These are phyloP conservation scores for Phaethon lepturus DNA, from an alignment of 2,113 vertebrate genomes.

Conservation along the genomic window DNA sequence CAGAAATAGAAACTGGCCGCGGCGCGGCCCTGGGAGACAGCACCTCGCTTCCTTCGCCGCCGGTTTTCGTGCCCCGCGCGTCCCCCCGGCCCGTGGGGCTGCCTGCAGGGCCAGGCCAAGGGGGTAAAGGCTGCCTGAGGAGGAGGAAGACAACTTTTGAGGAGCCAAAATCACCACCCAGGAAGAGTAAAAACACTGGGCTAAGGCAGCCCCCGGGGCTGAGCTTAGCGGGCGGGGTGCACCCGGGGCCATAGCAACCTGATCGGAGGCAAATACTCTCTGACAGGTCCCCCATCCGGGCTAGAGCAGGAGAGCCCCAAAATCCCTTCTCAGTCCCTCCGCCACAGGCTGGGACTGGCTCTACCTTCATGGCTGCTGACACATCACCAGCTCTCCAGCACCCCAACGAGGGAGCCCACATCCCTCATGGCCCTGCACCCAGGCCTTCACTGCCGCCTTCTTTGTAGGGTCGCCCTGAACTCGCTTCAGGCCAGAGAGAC, in stretches of 20 bases:
- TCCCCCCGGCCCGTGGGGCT: no score
- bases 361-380: fast-evolving
- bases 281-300: no score
- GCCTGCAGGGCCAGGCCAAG: fast-evolving
- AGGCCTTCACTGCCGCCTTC: neutral
- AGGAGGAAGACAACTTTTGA: neutral
- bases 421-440: no score
- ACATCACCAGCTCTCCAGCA: neutral
- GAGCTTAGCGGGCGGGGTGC: neutral
- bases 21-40: fast-evolving
- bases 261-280: no score
- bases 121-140: fast-evolving
- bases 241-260: neutral
- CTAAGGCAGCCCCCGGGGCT: neutral
- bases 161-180: neutral
- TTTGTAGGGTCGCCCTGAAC: neutral
- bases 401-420: fast-evolving
- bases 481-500: neutral
- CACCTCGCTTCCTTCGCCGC: fast-evolving
- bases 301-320: neutral
- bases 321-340: neutral
- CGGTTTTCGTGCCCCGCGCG: fast-evolving
- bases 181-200: neutral
- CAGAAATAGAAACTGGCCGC: neutral
- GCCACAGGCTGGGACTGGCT: neutral